Evolutionary conservation across 2,113 vertebrate genomes (phyloP).

Genomic region (Phalacrocorax pelagicus): DNA sequence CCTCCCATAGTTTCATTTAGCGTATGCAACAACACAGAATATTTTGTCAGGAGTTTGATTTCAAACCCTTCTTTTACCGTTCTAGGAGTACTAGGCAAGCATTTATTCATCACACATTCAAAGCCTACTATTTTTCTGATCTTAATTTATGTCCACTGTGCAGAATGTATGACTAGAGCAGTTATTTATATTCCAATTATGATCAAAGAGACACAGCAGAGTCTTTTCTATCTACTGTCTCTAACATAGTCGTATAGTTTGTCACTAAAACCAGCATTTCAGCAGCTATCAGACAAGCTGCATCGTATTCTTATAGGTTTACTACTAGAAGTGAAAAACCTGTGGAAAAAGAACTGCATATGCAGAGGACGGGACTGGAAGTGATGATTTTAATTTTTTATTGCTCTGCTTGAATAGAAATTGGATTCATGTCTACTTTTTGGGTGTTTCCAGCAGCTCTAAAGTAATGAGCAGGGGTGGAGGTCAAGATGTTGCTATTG

Average conservation of each 20-base stretch:
- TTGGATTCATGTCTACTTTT: background rate
- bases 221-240: background rate
- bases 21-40: background rate
- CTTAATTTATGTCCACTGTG: background rate
- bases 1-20: background rate
- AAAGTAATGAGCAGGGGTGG: background rate
- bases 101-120: background rate
- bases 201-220: background rate
- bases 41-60: slow-evolving; percentile 15
- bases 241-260: background rate
- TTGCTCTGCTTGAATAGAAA: background rate
- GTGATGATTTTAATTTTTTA: background rate
- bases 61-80: background rate
- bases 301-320: background rate
- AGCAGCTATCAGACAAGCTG: background rate
- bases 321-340: background rate
- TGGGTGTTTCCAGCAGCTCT: background rate
- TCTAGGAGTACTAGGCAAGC: background rate
- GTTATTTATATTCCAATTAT: slow-evolving; percentile 31
- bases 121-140: slow-evolving; percentile 4
- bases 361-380: background rate
- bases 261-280: background rate
- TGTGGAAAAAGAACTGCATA: background rate
- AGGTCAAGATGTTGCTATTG: background rate
- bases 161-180: background rate